Evolutionary conservation across 2,797 vertebrate species (phyloP), one percentile per base, ranked within the genome.

Genomic region (Oreortyx pictus): DNA sequence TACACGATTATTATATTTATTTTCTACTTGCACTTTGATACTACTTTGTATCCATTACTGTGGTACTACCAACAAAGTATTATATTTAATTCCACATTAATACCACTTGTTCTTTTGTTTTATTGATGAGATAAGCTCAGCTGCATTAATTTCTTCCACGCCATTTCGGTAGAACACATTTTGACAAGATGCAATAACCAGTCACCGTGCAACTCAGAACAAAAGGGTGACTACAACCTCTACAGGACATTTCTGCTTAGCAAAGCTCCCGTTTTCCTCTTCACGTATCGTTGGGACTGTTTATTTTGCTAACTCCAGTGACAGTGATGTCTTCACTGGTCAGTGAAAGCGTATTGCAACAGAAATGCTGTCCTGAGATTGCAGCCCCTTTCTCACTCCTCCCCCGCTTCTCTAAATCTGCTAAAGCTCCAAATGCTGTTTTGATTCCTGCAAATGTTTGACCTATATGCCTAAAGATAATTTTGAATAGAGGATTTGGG

Each of bases 391-490:
- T 67, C 86, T 91, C 67, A 37, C 66, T 92, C 74, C 73, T 88
- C 84, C 64, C 23, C 22, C 22, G 11, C 33, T 72, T 52, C 82
- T 80, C 89, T 89, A 61, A 79, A 84, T 83, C 89, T 76, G 44
- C 64, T 60, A 71, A 77, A 89, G 65, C 80, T 67, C 77, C 85
- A 89, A 89, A 89, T 27, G 67, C 46, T 81, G 60, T 94, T 93
- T 88, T 73, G 29, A 68, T 94, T 89, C 44, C 92, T 74, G 82
- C 80, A 96, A 95, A 92, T 88, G 60, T 88, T 54, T 94, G 94
- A 95, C 94, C 87, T 68, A 3, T 50, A 64, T 39, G 84, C 60
- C 64, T 85, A 82, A 89, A 82, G 92, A 95, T 57, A 59, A 81
- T 92, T 94, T 81, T 78, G 82, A 91, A 75, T 67, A 85, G 79